Conservation (phyloP, 37 sponge, comb jelly and placozoan genomes). For the Aplysina aerophoba region DNA sequence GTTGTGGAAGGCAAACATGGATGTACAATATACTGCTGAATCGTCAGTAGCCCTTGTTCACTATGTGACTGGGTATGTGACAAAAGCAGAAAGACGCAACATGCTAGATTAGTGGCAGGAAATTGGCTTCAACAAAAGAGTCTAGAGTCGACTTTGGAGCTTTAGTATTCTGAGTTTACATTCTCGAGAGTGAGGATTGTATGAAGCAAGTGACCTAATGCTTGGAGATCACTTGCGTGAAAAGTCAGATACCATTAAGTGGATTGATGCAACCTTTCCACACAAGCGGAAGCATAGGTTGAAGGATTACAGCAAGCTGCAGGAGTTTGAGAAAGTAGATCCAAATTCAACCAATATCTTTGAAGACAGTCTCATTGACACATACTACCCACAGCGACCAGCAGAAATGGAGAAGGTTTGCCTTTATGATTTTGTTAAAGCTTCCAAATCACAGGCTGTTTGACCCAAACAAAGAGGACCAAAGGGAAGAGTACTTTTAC, state of each 20-base stretch:
- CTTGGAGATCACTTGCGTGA: conserved; percentile 52
- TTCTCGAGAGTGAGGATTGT: conserved; percentile 53
- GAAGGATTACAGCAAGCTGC: conserved; percentile 20
- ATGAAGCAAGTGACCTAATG: conserved; percentile 56
- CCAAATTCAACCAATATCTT: conserved; percentile 41
- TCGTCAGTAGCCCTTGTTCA: conserved; percentile 47
- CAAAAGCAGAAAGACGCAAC: conserved; percentile 67
- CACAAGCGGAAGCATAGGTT: conserved; percentile 45
- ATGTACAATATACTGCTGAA: conserved; percentile 58
- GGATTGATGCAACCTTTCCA: conserved; percentile 46
- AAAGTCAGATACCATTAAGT: conserved; percentile 54
- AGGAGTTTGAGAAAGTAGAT: conserved; percentile 36
- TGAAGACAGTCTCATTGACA: conserved; percentile 35
- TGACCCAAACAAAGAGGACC: conserved; percentile 45
- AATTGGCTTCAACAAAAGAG: conserved; percentile 11
- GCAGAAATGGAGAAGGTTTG: conserved; percentile 48
- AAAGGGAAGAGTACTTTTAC: conserved; percentile 38
- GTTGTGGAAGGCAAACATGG: conserved; percentile 67
- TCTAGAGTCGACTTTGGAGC: conserved; percentile 43
- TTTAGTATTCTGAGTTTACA: conserved; percentile 38
- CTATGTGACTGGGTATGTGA: conserved; percentile 63
- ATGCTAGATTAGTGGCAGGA: conserved; percentile 63
- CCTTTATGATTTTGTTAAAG: conserved; percentile 36
- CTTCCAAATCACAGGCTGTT: conserved; percentile 39
- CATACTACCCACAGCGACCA: conserved; percentile 49